Evolutionary conservation across 2,113 vertebrate genomes (phyloP).

Genomic region (Ageneiosus marmoratus): DNA sequence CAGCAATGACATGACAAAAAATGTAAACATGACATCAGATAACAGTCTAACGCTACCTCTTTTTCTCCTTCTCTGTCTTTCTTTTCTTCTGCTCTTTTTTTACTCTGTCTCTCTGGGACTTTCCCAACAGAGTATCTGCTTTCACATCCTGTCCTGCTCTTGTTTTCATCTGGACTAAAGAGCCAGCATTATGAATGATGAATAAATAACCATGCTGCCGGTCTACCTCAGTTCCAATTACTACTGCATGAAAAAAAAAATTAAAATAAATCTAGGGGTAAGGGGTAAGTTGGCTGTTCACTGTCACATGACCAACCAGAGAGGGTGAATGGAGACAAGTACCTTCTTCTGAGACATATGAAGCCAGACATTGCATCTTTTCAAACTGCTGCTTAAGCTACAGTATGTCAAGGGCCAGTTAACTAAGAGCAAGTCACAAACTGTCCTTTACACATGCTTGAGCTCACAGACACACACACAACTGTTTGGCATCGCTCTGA

Average conservation of each 20-base stretch:
- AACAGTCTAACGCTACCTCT: neutral
- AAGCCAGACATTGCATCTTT: neutral
- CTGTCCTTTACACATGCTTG: neutral
- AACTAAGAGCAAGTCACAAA: neutral
- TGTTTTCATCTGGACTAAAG: constrained; percentile 2
- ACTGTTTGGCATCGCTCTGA: neutral
- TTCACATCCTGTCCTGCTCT: constrained; percentile 57
- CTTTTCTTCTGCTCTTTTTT: neutral
- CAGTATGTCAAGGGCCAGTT: neutral
- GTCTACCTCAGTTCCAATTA: neutral
- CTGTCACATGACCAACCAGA: neutral
- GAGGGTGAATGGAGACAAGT: neutral
- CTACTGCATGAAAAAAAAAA: neutral
- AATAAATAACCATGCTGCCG: constrained; percentile 12
- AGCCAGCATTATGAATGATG: constrained; percentile 24
- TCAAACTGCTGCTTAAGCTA: neutral
- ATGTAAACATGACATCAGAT: neutral
- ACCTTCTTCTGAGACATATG: neutral
- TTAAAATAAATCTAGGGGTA: neutral
- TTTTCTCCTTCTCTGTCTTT: neutral
- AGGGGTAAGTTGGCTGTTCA: neutral
- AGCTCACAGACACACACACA: neutral
- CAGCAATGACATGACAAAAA: neutral
- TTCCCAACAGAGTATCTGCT: constrained; percentile 39
- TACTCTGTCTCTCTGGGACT: constrained; percentile 23